These are phyloP conservation scores for Macrobrachium rosenbergii DNA, from an alignment of 1,140 invertebrate genomes.

Conservation along the genomic window DNA sequence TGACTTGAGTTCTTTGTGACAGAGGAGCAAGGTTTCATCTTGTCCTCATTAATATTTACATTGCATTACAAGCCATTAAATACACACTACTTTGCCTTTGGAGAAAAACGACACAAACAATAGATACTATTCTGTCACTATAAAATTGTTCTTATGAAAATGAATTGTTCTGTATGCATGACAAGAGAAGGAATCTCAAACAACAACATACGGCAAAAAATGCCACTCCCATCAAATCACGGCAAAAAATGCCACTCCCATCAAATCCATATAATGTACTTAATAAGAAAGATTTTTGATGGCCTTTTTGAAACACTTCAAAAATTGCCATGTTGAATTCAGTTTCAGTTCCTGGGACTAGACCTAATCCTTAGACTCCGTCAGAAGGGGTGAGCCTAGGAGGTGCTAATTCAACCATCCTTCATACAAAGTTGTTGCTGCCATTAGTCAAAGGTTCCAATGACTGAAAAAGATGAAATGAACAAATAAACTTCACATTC, in stretches of 20 bases:
- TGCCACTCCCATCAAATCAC: conserved; percentile 47
- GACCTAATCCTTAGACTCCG: conserved; percentile 1
- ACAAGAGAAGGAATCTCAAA: conserved; percentile 41
- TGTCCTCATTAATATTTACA: conserved; percentile 22
- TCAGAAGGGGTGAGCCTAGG: conserved; percentile 3
- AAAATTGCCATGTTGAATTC: conserved; percentile 4
- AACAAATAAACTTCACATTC: not conserved
- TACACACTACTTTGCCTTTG: no score
- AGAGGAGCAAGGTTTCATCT: conserved; percentile 59
- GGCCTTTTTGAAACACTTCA: not conserved
- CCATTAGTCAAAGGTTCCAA: conserved; percentile 51
- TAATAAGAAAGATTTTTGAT: conserved; percentile 34
- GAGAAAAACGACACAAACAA: conserved; percentile 1
- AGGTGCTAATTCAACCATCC: not conserved
- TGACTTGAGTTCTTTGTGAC: not conserved
- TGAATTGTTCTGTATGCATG: not conserved
- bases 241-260: conserved; percentile 43
- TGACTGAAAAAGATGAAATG: conserved; percentile 28
- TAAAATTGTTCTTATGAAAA: not conserved
- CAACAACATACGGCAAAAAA: conserved; percentile 30
- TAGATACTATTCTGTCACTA: not conserved
- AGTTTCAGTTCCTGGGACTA: conserved; percentile 10
- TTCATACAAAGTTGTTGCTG: conserved; percentile 61
- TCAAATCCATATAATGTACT: conserved; percentile 44
- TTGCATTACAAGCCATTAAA: no score